Evolutionary conservation across 1,140 invertebrate species (phyloP), one percentile per base, ranked within the genome.

Genomic region (Vanessa atalanta): DNA sequence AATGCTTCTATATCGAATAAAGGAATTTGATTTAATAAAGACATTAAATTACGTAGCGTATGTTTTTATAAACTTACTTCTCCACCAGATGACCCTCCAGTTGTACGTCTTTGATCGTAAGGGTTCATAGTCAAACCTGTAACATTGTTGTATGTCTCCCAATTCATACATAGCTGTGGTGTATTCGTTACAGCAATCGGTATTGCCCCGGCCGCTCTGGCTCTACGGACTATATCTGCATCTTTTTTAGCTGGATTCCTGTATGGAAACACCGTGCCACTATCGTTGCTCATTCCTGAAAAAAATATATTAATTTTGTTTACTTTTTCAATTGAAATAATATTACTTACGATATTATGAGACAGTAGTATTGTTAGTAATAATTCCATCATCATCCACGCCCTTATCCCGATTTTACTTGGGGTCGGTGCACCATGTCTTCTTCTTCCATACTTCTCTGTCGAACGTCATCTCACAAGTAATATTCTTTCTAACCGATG

Each of bases 61-160:
- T 11, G 8, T 7, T 16, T 16, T 53, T 0, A 16, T 23, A 75
- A 55, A 12, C 85, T 83, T 87, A 95, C 95, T 90, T 96, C 96
- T 43, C 96, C 96, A n/a, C 96, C 96, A 47, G 96, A 96, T 13
- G 96, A 97, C 15, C 97, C 97, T 0, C 97, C 97, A 16, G 94
- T 88, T 3, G 95, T 97, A 78, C 95, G 93, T 37, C 94, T 95
- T 50, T 94, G 93, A 86, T 99, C 96, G 84, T 99, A 98, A 0
- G 98, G 98, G 92, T 99, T 99, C 77, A 94, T 95, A 0, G 98
- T 98, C 20, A 95, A 93, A 0, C 98, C 98, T 65, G 96, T 97
- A 0, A 98, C 94, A 69, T 96, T 96, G 93, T 99, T 99, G 75
- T 94, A 96, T 0, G 96, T 97, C 89, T 99, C 98, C 95, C 96